phyloP scores from a whole-genome alignment of 1,140 invertebrate genomes.

The Drosophila grimshawi region DNA sequence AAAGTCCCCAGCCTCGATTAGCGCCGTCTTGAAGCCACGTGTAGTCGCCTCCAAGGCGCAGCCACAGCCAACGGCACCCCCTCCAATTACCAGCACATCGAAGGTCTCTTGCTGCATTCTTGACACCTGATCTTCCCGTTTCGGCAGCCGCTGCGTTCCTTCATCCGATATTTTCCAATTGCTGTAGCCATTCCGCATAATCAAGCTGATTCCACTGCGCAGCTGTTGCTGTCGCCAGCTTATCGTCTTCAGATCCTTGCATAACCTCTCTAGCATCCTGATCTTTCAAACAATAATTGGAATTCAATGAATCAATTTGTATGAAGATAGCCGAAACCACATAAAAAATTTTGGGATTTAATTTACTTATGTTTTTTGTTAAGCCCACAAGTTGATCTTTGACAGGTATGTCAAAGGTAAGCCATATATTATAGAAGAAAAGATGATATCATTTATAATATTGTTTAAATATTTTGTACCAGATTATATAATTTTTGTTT shows the following conservation, averaged over 20 bases:
- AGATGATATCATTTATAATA: no score
- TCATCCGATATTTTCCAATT: no score
- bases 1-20: slow-evolving; percentile 61
- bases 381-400: no score
- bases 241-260: not conserved
- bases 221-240: not conserved
- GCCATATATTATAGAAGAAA: no score
- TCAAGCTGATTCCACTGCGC: not conserved
- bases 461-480: no score
- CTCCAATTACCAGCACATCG: slow-evolving; percentile 97
- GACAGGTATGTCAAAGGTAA: no score
- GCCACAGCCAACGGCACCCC: slow-evolving; percentile 96
- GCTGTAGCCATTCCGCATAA: not conserved
- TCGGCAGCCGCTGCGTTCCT: slow-evolving; percentile 20
- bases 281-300: not conserved
- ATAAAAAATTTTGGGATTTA: no score
- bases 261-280: not conserved
- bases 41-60: slow-evolving; percentile 85
- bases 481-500: no score
- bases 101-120: slow-evolving; percentile 85
- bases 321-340: not conserved
- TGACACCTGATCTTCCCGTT: slow-evolving; percentile 48
- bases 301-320: not conserved
- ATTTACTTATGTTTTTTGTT: no score
- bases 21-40: slow-evolving; percentile 60